Percentiles rank a stretch among this genome's conserved stretches.
Conservation (phyloP, 2,113 vertebrate species). For the Pristiophorus japonicus region DNA sequence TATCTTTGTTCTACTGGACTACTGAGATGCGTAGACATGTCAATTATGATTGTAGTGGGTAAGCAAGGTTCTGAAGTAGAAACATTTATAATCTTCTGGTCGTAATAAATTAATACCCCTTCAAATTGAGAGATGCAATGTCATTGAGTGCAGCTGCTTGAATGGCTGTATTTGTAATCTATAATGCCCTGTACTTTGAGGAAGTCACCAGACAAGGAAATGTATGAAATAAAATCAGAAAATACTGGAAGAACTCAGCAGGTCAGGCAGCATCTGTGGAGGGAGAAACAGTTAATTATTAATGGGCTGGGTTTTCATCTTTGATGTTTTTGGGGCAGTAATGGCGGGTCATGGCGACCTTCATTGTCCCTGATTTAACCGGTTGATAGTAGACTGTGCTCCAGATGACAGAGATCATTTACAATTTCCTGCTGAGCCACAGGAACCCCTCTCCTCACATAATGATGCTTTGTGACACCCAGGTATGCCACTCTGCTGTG, state of each 20-base stretch:
- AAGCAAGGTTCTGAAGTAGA: not conserved
- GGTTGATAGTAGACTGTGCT: not conserved
- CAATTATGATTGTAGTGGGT: not conserved
- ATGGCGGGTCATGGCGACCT: not conserved
- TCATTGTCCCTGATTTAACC: not conserved
- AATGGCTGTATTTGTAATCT: not conserved
- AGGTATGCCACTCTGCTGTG: not conserved
- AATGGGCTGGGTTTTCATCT: too few relatives aligned
- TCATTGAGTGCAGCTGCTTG: not conserved
- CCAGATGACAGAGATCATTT: not conserved
- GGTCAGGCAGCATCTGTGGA: too few relatives aligned
- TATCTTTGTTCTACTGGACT: not conserved
- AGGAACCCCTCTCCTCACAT: not conserved
- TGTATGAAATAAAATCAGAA: not conserved
- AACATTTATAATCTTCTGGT: not conserved
- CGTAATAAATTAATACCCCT: not conserved
- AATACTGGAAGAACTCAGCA: too few relatives aligned
- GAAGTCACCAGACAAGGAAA: not conserved
- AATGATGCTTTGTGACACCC: not conserved
- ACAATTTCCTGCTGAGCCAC: not conserved
- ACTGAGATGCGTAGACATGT: not conserved
- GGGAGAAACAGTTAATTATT: too few relatives aligned
- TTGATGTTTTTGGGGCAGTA: too few relatives aligned
- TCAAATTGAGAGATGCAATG: not conserved
- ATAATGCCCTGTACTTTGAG: too few relatives aligned